Conservation (phyloP, 1,140 invertebrate genomes). For the Plectus sambesii region DNA sequence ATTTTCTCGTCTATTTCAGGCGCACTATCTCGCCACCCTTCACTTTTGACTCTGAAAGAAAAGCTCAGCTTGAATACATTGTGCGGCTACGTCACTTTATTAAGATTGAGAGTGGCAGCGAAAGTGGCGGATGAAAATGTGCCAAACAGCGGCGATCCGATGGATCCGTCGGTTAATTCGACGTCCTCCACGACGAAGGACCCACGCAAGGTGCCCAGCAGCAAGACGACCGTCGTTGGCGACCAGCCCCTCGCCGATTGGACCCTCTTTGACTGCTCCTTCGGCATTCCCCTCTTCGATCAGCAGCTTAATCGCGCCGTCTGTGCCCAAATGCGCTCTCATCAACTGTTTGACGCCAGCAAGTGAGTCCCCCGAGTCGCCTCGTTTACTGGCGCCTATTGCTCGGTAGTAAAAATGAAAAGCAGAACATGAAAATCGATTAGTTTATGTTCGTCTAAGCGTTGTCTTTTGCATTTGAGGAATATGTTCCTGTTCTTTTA, state of each 20-base stretch:
- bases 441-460: too few species aligned
- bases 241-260: slow-evolving; percentile 35
- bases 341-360: slow-evolving; percentile 25
- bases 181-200: slow-evolving; percentile 19
- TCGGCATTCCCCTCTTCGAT: slow-evolving; percentile 42
- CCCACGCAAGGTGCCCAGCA: slow-evolving; percentile 20
- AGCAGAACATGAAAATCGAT: too few species aligned
- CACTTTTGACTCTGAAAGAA: slow-evolving; percentile 24
- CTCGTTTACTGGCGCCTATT: too few species aligned
- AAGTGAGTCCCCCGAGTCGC: slow-evolving; percentile 36
- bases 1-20: background rate
- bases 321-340: slow-evolving; percentile 28
- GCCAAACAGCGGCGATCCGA: slow-evolving; percentile 5
- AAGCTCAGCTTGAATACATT: slow-evolving; percentile 27
- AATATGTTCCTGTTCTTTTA: too few species aligned
- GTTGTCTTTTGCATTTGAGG: too few species aligned
- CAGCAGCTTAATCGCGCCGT: slow-evolving; percentile 32
- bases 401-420: too few species aligned
- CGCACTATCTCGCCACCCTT: slow-evolving; percentile 35
- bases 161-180: slow-evolving; percentile 7
- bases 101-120: slow-evolving; percentile 18
- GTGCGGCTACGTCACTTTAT: slow-evolving; percentile 38
- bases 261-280: slow-evolving; percentile 38
- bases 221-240: slow-evolving; percentile 12
- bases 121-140: too few species aligned